Evolutionary conservation across 2,888 invertebrate species (phyloP), one percentile per base, ranked within the genome.

Genomic region (Lochmaea capreae): DNA sequence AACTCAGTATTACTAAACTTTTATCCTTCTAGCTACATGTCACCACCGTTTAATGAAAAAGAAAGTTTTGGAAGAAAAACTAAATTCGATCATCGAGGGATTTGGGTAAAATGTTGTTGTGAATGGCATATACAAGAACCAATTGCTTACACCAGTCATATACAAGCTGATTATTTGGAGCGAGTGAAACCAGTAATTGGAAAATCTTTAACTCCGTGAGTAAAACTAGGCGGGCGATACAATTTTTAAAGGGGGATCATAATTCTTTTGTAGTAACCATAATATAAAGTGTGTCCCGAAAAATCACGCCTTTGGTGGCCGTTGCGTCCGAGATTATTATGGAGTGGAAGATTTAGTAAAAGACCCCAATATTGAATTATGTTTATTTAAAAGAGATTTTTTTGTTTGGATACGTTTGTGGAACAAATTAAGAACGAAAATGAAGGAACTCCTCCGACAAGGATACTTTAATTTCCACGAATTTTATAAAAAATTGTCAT

Each of bases 221-320:
- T 68, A 52, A 42, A 9, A 26, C 26, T 26, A 26, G 26, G 26
- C 26, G 26, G 4, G 4, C 26, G 26, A 26, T 26, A 26, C 26
- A 26, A 26, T 26, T 33, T 33, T 33, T 33, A 5, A 33, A 33
- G 0, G 33, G 33, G 33, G 33, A 6, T 33, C 33, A 33, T 39
- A 39, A 26, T 39, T 42, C 5, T 57, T 72, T 81, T 82, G 72
- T 72, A 86, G 85, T 46, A 89, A 89, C 81, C 82, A 89, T 57
- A 90, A 90, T 78, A 87, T 89, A 57, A 81, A 80, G 11, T 82
- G 85, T 68, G 88, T 90, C 2, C 89, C 89, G 0, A 78, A 87
- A 74, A 89, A 88, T n/a, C 86, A 87, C 76, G 74, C 85, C 33
- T 91, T 89, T 79, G 91, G 91, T 1, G 88, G 83, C 61, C 82